A percentile compares a stretch with the other conserved stretches of the same genome.
phyloP scores from a whole-genome alignment of 2,113 vertebrate genomes.

The Triplophysa dalaica region DNA sequence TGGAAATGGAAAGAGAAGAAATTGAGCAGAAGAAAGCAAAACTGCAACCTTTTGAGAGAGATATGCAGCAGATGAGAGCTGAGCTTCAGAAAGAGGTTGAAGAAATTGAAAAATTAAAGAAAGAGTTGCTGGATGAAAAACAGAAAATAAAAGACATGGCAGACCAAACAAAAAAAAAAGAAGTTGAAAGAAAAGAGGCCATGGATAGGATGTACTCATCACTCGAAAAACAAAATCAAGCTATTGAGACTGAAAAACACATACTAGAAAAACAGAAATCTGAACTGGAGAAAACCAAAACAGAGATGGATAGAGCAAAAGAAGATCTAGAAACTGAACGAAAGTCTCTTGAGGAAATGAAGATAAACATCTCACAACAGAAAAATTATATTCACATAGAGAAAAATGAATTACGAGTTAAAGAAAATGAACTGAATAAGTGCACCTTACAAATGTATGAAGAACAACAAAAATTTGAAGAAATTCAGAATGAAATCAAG shows the following conservation, averaged over 20 bases:
- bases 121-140: slow-evolving; percentile 10
- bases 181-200: neutral
- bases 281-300: neutral
- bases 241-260: slow-evolving; percentile 6
- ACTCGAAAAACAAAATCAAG: slow-evolving; percentile 11
- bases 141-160: slow-evolving; percentile 5
- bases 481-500: slow-evolving; percentile 15
- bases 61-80: slow-evolving; percentile 23
- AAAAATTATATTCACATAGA: neutral
- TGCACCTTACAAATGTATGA: neutral
- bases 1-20: slow-evolving; percentile 14
- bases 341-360: slow-evolving; percentile 5
- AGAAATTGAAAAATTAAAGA: slow-evolving; percentile 29
- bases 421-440: slow-evolving; percentile 1
- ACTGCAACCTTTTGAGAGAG: slow-evolving; percentile 6
- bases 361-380: neutral
- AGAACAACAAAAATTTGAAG: slow-evolving; percentile 6
- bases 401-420: no score
- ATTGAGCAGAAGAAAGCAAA: neutral
- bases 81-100: slow-evolving; percentile 36
- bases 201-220: neutral
- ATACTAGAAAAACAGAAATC: slow-evolving; percentile 18
- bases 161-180: neutral
- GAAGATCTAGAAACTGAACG: neutral
- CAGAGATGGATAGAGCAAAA: slow-evolving; percentile 1